Evolutionary conservation across 2,797 vertebrate genomes (phyloP).

Genomic region (Tarsius wallacei): DNA sequence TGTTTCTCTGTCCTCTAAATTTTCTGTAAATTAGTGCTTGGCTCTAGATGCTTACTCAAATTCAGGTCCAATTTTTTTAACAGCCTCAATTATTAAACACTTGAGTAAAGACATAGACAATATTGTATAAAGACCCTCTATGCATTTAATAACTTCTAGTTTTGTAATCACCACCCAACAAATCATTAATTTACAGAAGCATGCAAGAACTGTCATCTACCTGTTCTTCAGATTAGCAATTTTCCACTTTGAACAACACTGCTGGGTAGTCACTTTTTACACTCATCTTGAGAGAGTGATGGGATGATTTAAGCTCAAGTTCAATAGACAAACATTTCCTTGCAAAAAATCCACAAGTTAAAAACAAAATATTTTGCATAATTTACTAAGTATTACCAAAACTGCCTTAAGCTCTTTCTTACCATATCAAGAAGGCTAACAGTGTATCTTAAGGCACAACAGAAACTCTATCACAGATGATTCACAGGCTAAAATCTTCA

Average conservation of each 20-base stretch:
- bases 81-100: conserved; percentile 1
- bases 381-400: conserved; percentile 18
- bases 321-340: background rate
- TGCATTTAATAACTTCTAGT: conserved; percentile 23
- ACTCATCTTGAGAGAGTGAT: conserved; percentile 29
- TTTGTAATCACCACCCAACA: background rate
- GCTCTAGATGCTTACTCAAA: background rate
- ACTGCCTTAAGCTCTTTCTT: background rate
- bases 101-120: background rate
- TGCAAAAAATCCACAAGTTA: background rate
- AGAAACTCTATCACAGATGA: background rate
- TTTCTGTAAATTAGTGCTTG: conserved; percentile 23
- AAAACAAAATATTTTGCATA: conserved; percentile 32
- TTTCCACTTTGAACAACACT: background rate
- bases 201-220: background rate
- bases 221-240: background rate
- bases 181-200: conserved; percentile 15
- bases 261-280: background rate
- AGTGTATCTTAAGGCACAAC: background rate
- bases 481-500: conserved; percentile 40
- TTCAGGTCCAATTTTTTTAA: conserved; percentile 3
- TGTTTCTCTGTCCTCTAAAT: conserved; percentile 17
- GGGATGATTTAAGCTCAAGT: conserved; percentile 30
- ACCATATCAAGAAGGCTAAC: background rate
- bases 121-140: background rate